Conservation (phyloP, 64 coral and sea anemone genomes). For the Anthopleura sola region DNA sequence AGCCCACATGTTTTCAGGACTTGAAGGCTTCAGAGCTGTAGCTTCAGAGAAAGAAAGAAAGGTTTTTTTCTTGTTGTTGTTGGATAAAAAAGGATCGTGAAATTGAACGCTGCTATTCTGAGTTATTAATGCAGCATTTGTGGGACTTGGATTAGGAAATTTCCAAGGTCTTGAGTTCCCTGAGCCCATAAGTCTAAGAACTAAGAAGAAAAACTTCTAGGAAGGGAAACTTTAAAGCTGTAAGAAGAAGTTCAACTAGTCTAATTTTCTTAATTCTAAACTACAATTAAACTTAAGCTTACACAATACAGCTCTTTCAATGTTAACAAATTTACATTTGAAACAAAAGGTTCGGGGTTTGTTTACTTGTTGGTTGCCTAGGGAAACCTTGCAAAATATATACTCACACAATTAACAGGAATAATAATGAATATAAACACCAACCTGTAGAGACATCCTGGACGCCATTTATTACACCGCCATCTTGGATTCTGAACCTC, state of each 20-base stretch:
- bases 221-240: neutral
- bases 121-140: neutral
- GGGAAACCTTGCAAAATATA: neutral
- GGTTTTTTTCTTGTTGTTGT: constrained; percentile 30
- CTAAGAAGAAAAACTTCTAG: neutral
- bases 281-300: neutral
- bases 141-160: neutral
- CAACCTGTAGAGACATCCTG: neutral
- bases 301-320: neutral
- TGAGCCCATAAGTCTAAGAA: constrained; percentile 92
- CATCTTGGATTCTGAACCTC: neutral
- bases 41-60: constrained; percentile 70
- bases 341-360: neutral
- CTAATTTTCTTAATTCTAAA: neutral
- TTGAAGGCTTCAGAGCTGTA: constrained; percentile 58
- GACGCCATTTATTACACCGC: neutral
- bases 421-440: neutral
- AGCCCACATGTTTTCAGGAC: constrained; percentile 90
- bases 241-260: neutral
- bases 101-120: neutral
- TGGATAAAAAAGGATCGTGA: neutral
- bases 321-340: neutral
- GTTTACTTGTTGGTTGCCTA: neutral
- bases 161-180: constrained; percentile 63
- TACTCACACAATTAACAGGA: neutral